Evolutionary conservation across 1,140 invertebrate species (phyloP).

Genomic region (Chelonus insularis): DNA sequence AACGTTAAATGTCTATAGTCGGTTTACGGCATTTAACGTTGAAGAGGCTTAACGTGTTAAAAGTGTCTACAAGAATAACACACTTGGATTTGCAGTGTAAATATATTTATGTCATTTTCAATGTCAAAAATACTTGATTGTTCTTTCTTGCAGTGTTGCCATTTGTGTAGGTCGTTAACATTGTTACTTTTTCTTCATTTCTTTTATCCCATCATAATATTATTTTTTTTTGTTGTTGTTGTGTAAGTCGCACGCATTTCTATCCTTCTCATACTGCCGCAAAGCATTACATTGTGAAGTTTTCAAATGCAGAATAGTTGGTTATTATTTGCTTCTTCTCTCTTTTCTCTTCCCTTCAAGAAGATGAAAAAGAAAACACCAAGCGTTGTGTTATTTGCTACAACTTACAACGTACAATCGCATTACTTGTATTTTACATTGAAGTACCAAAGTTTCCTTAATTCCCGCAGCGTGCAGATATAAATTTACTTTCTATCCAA

Average conservation of each 20-base stretch:
- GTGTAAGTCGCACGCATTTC: neutral
- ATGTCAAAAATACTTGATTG: too few species aligned
- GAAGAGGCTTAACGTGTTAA: too few species aligned
- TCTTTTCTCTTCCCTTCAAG: conserved; percentile 16
- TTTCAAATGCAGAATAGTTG: conserved; percentile 28
- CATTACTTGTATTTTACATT: conserved; percentile 29
- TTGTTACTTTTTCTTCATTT: too few species aligned
- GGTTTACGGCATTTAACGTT: too few species aligned
- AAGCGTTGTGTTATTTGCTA: conserved; percentile 11
- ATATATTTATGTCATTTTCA: too few species aligned
- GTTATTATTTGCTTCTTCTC: conserved; percentile 35
- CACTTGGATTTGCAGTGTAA: too few species aligned
- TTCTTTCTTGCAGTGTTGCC: too few species aligned
- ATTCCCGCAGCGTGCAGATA: conserved; percentile 18
- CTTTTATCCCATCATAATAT: neutral
- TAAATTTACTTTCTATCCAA: conserved; percentile 10
- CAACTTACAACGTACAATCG: conserved; percentile 21
- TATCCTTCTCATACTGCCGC: conserved; percentile 4
- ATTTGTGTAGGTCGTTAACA: too few species aligned
- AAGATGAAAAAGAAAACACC: conserved; percentile 9
- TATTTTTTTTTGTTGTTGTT: neutral
- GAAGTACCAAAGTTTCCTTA: conserved; percentile 31
- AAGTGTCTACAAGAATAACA: too few species aligned
- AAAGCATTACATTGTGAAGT: conserved; percentile 32
- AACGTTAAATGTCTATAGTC: too few species aligned